phyloP scores from a whole-genome alignment of 1,140 invertebrate genomes.

The Caenorhabditis brenneri region DNA sequence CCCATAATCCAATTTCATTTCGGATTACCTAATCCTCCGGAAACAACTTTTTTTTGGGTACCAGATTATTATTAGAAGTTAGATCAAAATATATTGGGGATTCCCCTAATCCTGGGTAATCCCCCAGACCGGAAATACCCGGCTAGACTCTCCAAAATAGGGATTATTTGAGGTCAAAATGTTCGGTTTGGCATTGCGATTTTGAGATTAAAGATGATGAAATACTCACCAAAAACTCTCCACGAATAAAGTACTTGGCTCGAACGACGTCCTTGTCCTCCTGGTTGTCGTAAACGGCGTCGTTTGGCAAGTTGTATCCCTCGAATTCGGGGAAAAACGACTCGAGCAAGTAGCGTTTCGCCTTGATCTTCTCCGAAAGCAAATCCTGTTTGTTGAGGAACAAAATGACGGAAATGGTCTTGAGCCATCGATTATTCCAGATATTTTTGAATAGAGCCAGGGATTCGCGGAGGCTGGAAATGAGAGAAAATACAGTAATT shows the following conservation, averaged over 20 bases:
- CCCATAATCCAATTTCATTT: too few relatives aligned
- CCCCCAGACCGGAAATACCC: too few relatives aligned
- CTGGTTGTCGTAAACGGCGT: slow-evolving; percentile 68
- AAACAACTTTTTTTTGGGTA: too few relatives aligned
- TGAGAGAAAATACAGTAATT: too few relatives aligned
- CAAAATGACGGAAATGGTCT: slow-evolving; percentile 98
- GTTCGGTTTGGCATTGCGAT: too few relatives aligned
- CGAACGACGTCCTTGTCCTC: slow-evolving; percentile 87
- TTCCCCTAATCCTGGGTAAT: too few relatives aligned
- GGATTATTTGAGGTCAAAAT: too few relatives aligned
- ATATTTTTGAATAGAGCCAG: slow-evolving; percentile 99
- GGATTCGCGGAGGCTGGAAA: slow-evolving; percentile 78
- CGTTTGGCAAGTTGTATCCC: slow-evolving; percentile 78
- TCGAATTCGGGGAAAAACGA: slow-evolving; percentile 96
- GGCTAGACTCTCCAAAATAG: too few relatives aligned
- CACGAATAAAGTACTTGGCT: slow-evolving; percentile 99
- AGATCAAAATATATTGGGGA: too few relatives aligned
- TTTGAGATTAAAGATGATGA: too few relatives aligned
- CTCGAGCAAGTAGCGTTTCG: slow-evolving; percentile 91
- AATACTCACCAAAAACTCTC: slow-evolving; percentile 89
- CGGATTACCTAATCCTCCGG: too few relatives aligned
- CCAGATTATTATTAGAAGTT: too few relatives aligned
- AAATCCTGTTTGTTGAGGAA: slow-evolving; percentile 97
- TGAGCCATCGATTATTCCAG: slow-evolving; percentile 99
- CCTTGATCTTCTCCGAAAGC: slow-evolving; percentile 93